phyloP scores from a whole-genome alignment of 2,797 vertebrate species.

The Spondyliosoma cantharus region DNA sequence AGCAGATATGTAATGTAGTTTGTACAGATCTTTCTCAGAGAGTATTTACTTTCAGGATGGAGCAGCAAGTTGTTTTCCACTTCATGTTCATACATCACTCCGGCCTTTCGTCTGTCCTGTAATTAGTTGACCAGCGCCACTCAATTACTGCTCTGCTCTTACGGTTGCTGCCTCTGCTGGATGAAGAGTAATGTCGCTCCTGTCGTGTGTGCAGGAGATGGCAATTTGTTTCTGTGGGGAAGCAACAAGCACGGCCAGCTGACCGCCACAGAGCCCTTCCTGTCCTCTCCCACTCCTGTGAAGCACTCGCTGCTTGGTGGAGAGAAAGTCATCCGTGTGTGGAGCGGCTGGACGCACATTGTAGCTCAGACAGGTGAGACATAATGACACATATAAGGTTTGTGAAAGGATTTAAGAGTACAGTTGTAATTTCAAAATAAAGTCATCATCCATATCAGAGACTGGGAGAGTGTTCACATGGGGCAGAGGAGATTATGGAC shows the following conservation, averaged over 20 bases:
- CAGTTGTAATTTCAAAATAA: conserved; percentile 8
- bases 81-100: conserved; percentile 31
- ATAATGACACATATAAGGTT: background rate
- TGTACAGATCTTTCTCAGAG: background rate
- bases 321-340: conserved; percentile 84
- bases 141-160: conserved; percentile 38
- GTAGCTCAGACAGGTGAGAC: conserved; percentile 89
- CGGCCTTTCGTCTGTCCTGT: conserved; percentile 29
- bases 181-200: conserved; percentile 35
- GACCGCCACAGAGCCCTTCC: conserved; percentile 81
- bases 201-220: conserved; percentile 79
- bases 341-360: conserved; percentile 95
- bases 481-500: conserved; percentile 93
- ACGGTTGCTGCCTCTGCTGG: conserved; percentile 34
- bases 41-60: conserved; percentile 13
- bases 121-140: conserved; percentile 41
- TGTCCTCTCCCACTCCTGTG: conserved; percentile 83
- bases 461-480: conserved; percentile 90
- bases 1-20: conserved; percentile 11
- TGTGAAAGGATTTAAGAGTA: conserved; percentile 1
- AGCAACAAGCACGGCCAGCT: conserved; percentile 92
- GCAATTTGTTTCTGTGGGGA: conserved; percentile 92
- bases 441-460: conserved; percentile 79
- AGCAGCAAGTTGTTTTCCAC: background rate
- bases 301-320: conserved; percentile 79